Conservation (phyloP, 2,113 vertebrate genomes). For the Centropristis striata region DNA sequence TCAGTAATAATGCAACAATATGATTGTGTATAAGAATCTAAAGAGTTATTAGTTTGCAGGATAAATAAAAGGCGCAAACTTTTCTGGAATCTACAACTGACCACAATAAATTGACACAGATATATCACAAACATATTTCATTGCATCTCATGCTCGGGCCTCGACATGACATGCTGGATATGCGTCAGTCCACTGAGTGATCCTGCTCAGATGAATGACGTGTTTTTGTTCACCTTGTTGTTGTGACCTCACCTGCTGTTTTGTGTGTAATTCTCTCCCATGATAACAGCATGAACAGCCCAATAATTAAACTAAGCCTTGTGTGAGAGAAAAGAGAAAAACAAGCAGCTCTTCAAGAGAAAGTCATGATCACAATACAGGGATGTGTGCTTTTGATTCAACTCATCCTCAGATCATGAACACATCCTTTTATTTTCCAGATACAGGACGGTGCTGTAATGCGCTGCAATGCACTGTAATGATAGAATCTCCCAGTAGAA, state of each 20-base stretch:
- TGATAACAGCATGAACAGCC: constrained; percentile 49
- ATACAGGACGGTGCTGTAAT: constrained; percentile 5
- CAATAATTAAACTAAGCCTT: constrained; percentile 32
- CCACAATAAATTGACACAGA: neutral
- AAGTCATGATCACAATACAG: constrained; percentile 32
- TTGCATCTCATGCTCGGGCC: neutral
- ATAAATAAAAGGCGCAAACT: neutral
- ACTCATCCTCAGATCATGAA: constrained; percentile 46
- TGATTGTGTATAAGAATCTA: constrained; percentile 19
- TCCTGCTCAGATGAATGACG: constrained; percentile 9
- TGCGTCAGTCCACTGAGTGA: constrained; percentile 28
- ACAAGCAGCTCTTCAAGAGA: constrained; percentile 53
- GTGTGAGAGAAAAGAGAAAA: constrained; percentile 47
- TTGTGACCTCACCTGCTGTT: constrained; percentile 70
- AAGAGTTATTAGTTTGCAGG: neutral
- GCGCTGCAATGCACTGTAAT: constrained; percentile 11
- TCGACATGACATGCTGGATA: constrained; percentile 11
- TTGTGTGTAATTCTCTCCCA: constrained; percentile 62
- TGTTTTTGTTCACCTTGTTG: constrained; percentile 58
- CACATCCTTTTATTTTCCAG: constrained; percentile 29
- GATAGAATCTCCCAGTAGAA: constrained; percentile 22
- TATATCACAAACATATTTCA: too few relatives aligned
- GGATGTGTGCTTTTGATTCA: constrained; percentile 57
- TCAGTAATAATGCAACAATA: constrained; percentile 69
- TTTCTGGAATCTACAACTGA: too few relatives aligned